Evolutionary conservation across 2,113 vertebrate genomes (phyloP).

Genomic region (Zapornia atra): DNA sequence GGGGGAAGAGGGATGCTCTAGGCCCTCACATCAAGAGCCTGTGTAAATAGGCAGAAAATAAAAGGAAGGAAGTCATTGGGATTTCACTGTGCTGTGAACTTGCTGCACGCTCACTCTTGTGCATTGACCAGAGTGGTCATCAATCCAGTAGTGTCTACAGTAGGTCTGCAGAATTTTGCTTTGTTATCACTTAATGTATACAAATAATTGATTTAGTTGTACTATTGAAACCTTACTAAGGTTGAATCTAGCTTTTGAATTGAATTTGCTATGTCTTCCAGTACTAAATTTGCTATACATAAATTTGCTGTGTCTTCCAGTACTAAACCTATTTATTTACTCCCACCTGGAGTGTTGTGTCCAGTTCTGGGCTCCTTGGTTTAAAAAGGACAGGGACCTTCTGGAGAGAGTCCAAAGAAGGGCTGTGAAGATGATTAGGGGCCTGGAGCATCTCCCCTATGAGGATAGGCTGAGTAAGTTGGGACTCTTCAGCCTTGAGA

Average conservation of each 20-base stretch:
- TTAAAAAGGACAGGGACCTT: too few relatives aligned
- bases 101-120: neutral
- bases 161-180: neutral
- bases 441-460: too few relatives aligned
- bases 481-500: too few relatives aligned
- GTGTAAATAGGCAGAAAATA: neutral
- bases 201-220: neutral
- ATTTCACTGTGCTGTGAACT: neutral
- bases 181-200: neutral
- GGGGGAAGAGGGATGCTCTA: neutral
- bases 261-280: neutral
- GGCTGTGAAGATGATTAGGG: too few relatives aligned
- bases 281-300: too few relatives aligned
- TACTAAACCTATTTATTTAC: neutral
- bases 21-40: neutral
- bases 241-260: neutral
- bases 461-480: too few relatives aligned
- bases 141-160: neutral
- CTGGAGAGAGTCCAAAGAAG: too few relatives aligned
- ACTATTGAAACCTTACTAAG: neutral
- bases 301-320: neutral
- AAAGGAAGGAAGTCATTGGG: neutral
- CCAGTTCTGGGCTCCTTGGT: too few relatives aligned
- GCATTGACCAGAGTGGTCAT: neutral
- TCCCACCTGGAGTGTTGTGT: too few relatives aligned